Base-by-base conservation (phyloP, 35 echinoderm and acorn worm species). In the Ophiothrix spiculata region DNA sequence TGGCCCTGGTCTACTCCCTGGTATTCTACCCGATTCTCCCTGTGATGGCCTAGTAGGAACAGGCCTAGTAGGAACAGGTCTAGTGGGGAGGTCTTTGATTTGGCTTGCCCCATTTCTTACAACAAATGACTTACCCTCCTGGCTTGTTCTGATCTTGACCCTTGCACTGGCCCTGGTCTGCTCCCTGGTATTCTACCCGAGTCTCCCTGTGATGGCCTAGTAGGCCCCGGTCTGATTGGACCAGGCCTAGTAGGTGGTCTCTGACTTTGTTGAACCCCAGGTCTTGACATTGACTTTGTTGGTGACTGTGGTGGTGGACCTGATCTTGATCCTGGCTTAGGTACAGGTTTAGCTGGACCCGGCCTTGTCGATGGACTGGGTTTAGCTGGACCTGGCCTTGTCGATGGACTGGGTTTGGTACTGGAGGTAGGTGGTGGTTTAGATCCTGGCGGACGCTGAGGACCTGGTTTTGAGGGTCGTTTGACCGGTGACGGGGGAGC, bases 291-390 rank as follows among this genome's bases (percentile, higher is more conserved):
- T n/a, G n/a, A n/a, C n/a, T n/a, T n/a, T n/a, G n/a, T n/a, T n/a
- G n/a, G n/a, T n/a, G n/a, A n/a, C n/a, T n/a, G n/a, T n/a, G n/a
- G n/a, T n/a, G n/a, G n/a, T n/a, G n/a, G n/a, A n/a, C n/a, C n/a
- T n/a, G n/a, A n/a, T n/a, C 60, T 69, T 69, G 60, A 28, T 2
- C 60, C 25, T 12, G 60, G 60, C 10, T n/a, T 69, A 69, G 60
- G 4, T 2, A 28, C 60, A 25, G 60, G 60, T 25, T 69, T 69
- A 25, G 25, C 60, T 15, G 60, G 60, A 6, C 60, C 60, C 4
- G 84, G 40, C 33, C 74, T 83, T 64, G 88, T 76, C 14, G 69
- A 21, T 0, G 35, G 38, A 6, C 38, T 86, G 73, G 36, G 37
- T 13, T 29, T 76, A 12, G 60, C 29, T 10, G 60, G 60, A 2